phyloP scores from a whole-genome alignment of 1,140 invertebrate genomes.

The Aphidius gifuensis region DNA sequence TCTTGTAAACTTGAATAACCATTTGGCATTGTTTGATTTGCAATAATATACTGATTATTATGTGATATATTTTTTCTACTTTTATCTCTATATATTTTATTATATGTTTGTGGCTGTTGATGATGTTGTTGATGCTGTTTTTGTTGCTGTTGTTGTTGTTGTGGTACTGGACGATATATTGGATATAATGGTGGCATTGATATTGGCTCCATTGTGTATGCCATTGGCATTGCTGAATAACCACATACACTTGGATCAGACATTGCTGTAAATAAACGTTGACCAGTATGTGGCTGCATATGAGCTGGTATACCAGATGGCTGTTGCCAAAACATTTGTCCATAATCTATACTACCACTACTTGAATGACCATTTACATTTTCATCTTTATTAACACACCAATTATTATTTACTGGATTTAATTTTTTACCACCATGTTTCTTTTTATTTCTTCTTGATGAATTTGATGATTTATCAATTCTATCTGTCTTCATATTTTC shows the following conservation, averaged over 20 bases:
- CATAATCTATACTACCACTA: constrained; percentile 30
- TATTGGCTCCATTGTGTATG: constrained; percentile 56
- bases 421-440: constrained; percentile 16
- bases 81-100: constrained; percentile 31
- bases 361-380: constrained; percentile 17
- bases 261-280: constrained; percentile 53
- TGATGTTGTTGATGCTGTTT: constrained; percentile 30
- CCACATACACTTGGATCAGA: constrained; percentile 55
- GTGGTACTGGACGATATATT: constrained; percentile 40
- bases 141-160: constrained; percentile 40
- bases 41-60: constrained; percentile 15
- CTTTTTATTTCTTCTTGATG: constrained; percentile 23
- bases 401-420: constrained; percentile 17
- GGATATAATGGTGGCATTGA: constrained; percentile 53
- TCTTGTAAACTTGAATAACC: constrained; percentile 43
- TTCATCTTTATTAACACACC: constrained; percentile 17
- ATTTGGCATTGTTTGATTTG: constrained; percentile 34
- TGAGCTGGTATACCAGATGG: constrained; percentile 21
- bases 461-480: neutral
- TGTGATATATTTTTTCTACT: constrained; percentile 30
- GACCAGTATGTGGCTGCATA: constrained; percentile 38
- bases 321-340: constrained; percentile 34
- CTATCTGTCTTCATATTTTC: neutral
- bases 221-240: constrained; percentile 54
- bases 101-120: too few relatives aligned